Percentiles rank a stretch among this genome's conserved stretches.
These are phyloP conservation scores for Esox masquinongy DNA, from an alignment of 2,797 vertebrate species.

Conservation along the genomic window DNA sequence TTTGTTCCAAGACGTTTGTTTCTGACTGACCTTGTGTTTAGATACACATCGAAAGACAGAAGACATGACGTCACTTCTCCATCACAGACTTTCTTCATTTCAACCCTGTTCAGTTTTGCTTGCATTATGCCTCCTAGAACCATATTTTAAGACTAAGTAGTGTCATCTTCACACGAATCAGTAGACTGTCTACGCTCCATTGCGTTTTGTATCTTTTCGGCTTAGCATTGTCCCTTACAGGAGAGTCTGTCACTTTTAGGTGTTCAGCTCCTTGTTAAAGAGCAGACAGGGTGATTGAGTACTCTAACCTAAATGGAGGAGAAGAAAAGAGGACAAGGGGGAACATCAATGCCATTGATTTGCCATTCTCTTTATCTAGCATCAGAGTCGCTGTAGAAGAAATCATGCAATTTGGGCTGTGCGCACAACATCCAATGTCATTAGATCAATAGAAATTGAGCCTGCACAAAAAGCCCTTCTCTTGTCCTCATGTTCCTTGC, in stretches of 20 bases:
- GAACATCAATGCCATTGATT: conserved; percentile 75
- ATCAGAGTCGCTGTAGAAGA: conserved; percentile 66
- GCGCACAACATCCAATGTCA: conserved; percentile 69
- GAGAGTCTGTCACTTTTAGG: conserved; percentile 69
- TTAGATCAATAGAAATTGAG: conserved; percentile 76
- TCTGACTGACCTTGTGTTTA: conserved; percentile 59
- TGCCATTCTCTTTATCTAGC: conserved; percentile 75
- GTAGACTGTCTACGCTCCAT: conserved; percentile 49
- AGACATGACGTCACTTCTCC: conserved; percentile 64
- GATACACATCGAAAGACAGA: conserved; percentile 36
- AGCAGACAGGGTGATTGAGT: conserved; percentile 55
- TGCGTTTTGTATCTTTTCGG: conserved; percentile 63
- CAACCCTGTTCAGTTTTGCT: conserved; percentile 23
- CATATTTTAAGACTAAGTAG: conserved; percentile 46
- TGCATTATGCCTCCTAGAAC: conserved; percentile 35
- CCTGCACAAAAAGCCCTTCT: conserved; percentile 48
- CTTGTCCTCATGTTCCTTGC: conserved; percentile 12
- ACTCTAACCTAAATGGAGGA: conserved; percentile 66
- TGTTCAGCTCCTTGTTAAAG: conserved; percentile 26
- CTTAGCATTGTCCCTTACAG: conserved; percentile 51
- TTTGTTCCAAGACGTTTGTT: conserved; percentile 25
- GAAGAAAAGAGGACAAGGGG: conserved; percentile 41
- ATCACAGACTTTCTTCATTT: conserved; percentile 43
- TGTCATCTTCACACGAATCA: conserved; percentile 53
- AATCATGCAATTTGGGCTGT: conserved; percentile 70